These are phyloP conservation scores for Poecilia latipinna DNA, from an alignment of 2,113 vertebrate genomes.

Conservation along the genomic window DNA sequence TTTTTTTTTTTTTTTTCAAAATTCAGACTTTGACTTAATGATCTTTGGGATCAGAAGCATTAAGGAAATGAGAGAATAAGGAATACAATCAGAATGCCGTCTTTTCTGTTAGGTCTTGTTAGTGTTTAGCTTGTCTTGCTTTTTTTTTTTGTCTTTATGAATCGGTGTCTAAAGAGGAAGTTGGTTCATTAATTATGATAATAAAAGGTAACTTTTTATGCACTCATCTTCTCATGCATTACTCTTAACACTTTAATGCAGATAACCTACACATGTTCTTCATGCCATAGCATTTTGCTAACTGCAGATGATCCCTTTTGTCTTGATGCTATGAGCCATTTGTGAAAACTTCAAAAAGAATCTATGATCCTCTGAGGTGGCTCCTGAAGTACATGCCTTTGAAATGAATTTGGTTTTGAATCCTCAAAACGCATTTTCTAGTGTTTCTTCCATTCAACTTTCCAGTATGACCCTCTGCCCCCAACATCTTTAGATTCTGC, in stretches of 20 bases:
- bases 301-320: no score
- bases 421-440: no score
- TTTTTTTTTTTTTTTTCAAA: conserved; percentile 29
- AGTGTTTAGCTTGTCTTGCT: conserved; percentile 74
- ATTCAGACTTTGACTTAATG: conserved; percentile 57
- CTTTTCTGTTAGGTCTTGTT: conserved; percentile 75
- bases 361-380: neutral
- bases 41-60: conserved; percentile 57
- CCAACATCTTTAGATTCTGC: neutral
- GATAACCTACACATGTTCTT: no score
- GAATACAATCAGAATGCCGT: conserved; percentile 75
- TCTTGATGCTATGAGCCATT: no score
- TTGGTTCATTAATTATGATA: conserved; percentile 51
- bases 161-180: conserved; percentile 58
- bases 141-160: conserved; percentile 57
- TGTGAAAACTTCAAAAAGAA: no score
- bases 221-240: conserved; percentile 38
- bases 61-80: conserved; percentile 42
- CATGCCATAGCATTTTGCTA: no score
- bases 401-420: no score
- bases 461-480: neutral
- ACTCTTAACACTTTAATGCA: neutral
- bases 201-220: conserved; percentile 77
- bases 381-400: neutral
- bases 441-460: neutral